Base-by-base conservation (phyloP, 2,888 invertebrate species). In the Dicyrtoma fusca region DNA sequence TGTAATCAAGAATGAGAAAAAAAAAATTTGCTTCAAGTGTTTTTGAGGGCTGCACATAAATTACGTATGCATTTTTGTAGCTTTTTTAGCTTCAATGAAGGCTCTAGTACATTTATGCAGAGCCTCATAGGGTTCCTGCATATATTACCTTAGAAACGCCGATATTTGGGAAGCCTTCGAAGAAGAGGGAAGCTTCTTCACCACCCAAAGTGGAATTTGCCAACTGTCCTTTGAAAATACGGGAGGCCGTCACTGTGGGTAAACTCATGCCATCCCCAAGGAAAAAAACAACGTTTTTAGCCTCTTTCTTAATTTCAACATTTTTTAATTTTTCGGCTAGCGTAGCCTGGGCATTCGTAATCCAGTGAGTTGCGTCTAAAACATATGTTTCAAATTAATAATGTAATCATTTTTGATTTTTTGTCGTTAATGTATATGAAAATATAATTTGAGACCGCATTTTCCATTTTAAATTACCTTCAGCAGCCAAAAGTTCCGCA, bases 191-290 rank as follows among this genome's bases (percentile, higher is more conserved):
- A 8, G 47, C 77, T 25, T 78, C 76, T 63, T 78, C 78, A 45
- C 84, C 85, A 75, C 83, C 84, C 5, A 75, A 71, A 0, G 83
- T 81, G 11, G 73, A 63, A 0, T 82, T 81, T 13, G 81, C 81
- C 34, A 82, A 81, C 73, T 84, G 84, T 1, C 84, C 84, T 72
- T 84, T 83, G 74, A 81, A 82, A 47, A 85, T 83, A 61, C 85
- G 76, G 2, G 83, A 82, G 1, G 83, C 84, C 0, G 84, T 84
- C 4, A 84, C 78, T 1, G 72, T 72, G 1, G 73, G 19, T 1
- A 73, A 49, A 6, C 72, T 69, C 75, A 77, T 77, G 26, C 78
- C 78, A 64, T 76, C 78, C 0, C 78, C 78, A 17, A 78, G 62
- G 62, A 76, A 78, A n/a, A 78, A 71, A 25, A 78, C 64, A 1